Percentiles rank a stretch among this genome's conserved stretches.
Conservation (phyloP, 92 coral and sea anemone species). For the Porites lobata region DNA sequence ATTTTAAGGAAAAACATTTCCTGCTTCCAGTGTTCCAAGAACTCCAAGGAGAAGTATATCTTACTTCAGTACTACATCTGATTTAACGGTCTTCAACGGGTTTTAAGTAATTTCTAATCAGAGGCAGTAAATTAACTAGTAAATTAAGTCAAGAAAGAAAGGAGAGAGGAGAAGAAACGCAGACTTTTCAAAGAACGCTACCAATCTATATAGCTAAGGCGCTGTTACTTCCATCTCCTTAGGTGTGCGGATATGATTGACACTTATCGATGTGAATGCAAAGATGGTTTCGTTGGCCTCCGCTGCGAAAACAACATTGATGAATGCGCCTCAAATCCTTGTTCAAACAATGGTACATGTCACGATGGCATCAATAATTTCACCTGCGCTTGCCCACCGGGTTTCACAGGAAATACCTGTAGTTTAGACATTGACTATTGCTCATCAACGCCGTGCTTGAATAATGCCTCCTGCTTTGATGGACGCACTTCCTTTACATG, state of each 20-base stretch:
- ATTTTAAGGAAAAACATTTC: too few relatives aligned
- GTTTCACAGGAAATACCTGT: conserved; percentile 78
- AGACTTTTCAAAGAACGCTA: too few relatives aligned
- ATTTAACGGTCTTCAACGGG: too few relatives aligned
- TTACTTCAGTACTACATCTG: too few relatives aligned
- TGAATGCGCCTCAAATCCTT: conserved; percentile 71
- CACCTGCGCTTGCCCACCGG: conserved; percentile 69
- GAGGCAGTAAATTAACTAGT: too few relatives aligned
- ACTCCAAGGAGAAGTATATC: too few relatives aligned
- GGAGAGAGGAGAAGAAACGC: too few relatives aligned
- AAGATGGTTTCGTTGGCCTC: conserved; percentile 69
- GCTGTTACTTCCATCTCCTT: too few relatives aligned
- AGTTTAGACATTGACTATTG: conserved; percentile 70
- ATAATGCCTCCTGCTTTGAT: conserved; percentile 70
- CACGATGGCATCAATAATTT: conserved; percentile 69
- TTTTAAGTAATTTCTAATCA: too few relatives aligned
- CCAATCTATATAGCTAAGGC: too few relatives aligned
- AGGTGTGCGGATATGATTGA: conserved; percentile 67
- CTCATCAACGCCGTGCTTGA: conserved; percentile 47
- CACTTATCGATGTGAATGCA: conserved; percentile 70
- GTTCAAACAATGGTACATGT: conserved; percentile 73
- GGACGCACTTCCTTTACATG: conserved; percentile 68
- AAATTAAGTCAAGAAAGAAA: too few relatives aligned
- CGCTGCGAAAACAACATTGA: conserved; percentile 68
- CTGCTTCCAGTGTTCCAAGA: too few relatives aligned